phyloP scores from a whole-genome alignment of 2,113 vertebrate species.

The Chaetodon trifascialis region DNA sequence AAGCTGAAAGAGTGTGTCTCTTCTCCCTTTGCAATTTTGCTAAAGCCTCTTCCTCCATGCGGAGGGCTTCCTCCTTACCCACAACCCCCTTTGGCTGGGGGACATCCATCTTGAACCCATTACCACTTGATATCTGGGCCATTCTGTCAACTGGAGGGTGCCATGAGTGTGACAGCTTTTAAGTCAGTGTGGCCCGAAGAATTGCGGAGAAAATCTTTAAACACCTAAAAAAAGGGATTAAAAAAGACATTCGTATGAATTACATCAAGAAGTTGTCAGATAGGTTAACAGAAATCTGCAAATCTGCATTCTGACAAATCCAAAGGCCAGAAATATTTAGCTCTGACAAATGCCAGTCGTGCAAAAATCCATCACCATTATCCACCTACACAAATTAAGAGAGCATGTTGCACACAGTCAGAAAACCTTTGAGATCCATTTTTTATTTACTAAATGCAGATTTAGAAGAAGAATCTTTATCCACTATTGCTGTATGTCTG shows the following conservation, averaged over 20 bases:
- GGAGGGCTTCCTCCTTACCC: conserved; percentile 97
- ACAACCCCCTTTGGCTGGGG: conserved; percentile 89
- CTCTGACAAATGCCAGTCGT: not conserved
- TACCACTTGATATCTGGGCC: conserved; percentile 94
- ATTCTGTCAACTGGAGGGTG: conserved; percentile 85
- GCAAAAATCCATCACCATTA: not conserved
- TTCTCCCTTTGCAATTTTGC: conserved; percentile 92
- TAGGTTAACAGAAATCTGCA: not conserved
- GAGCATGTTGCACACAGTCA: not conserved
- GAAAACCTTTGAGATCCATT: not conserved
- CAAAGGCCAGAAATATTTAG: not conserved
- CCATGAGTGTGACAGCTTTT: conserved; percentile 80
- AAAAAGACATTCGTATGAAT: not conserved
- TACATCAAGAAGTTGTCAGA: conserved; percentile 1
- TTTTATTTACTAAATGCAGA: not conserved
- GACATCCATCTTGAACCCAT: conserved; percentile 89
- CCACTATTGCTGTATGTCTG: too few relatives aligned
- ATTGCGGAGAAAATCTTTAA: conserved; percentile 43
- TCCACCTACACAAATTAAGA: not conserved
- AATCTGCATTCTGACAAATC: not conserved
- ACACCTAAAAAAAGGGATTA: conserved; percentile 57
- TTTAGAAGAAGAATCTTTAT: too few relatives aligned
- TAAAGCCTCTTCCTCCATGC: conserved; percentile 97
- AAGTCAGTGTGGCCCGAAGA: conserved; percentile 61
- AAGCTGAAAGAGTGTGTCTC: conserved; percentile 75